A percentile compares a stretch with the other conserved stretches of the same genome.
Conservation (phyloP, 2,113 vertebrate species). For the Noctilio leporinus region DNA sequence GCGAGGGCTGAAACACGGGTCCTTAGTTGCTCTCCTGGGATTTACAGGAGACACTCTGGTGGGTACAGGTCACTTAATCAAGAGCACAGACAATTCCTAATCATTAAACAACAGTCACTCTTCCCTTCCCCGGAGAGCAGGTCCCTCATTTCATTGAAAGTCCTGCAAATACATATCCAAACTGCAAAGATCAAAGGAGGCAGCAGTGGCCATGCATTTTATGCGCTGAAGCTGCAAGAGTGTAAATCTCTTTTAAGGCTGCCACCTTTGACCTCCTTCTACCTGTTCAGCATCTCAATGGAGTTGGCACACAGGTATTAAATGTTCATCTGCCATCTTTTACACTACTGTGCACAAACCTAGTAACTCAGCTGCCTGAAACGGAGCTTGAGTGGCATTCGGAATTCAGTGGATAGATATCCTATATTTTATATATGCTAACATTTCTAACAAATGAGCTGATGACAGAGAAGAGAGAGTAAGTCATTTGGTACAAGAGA, state of each 20-base stretch:
- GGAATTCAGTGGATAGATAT: neutral
- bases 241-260: neutral
- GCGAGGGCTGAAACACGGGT: neutral
- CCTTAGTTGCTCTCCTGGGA: neutral
- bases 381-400: neutral
- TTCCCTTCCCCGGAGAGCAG: neutral
- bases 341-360: neutral
- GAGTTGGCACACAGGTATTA: neutral
- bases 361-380: neutral
- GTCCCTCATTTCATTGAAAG: slow-evolving; percentile 8
- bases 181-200: neutral
- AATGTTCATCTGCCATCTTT: neutral
- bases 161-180: neutral
- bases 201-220: neutral
- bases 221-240: neutral
- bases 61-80: neutral
- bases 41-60: slow-evolving; percentile 11
- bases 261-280: neutral
- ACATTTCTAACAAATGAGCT: neutral
- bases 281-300: neutral
- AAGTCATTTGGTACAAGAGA: neutral
- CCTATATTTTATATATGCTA: neutral
- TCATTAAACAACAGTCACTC: neutral
- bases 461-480: neutral
- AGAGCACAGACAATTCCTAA: neutral